phyloP scores from a whole-genome alignment of 1,140 invertebrate genomes.

The Trichomalopsis sarcophagae region DNA sequence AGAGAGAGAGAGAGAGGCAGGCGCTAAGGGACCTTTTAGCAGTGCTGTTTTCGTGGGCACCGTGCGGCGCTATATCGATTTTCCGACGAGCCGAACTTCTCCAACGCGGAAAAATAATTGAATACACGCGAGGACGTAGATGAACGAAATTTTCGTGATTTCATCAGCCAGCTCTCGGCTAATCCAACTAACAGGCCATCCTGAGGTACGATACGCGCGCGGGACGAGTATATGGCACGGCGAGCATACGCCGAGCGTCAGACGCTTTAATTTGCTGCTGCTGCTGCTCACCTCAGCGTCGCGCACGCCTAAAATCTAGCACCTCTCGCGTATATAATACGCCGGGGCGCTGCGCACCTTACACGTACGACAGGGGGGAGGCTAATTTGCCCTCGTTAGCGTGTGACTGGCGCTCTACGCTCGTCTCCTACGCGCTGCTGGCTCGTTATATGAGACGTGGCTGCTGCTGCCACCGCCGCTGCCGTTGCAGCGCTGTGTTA shows the following conservation, averaged over 20 bases:
- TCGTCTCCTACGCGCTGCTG: constrained; percentile 17
- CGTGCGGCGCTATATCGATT: background rate
- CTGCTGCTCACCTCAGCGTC: background rate
- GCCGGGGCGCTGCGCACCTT: background rate
- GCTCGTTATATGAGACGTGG: constrained; percentile 56
- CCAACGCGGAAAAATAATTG: background rate
- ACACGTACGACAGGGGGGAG: constrained; percentile 38
- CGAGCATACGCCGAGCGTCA: background rate
- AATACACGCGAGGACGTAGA: background rate
- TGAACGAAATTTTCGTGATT: background rate
- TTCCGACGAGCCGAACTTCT: background rate
- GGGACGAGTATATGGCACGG: too few species aligned
- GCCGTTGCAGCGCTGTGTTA: constrained; percentile 58
- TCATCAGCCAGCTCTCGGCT: background rate
- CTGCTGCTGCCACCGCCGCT: background rate
- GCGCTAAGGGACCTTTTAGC: too few species aligned
- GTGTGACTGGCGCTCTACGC: constrained; percentile 48
- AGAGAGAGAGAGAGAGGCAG: too few species aligned
- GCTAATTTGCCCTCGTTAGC: constrained; percentile 69
- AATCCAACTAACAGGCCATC: background rate
- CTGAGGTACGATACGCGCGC: background rate
- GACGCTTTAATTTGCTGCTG: background rate
- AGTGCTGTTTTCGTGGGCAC: too few species aligned
- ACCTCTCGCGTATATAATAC: background rate
- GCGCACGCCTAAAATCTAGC: background rate